These are phyloP conservation scores for Lepidotrigona ventralis DNA, from an alignment of 1,140 invertebrate species.

Conservation along the genomic window DNA sequence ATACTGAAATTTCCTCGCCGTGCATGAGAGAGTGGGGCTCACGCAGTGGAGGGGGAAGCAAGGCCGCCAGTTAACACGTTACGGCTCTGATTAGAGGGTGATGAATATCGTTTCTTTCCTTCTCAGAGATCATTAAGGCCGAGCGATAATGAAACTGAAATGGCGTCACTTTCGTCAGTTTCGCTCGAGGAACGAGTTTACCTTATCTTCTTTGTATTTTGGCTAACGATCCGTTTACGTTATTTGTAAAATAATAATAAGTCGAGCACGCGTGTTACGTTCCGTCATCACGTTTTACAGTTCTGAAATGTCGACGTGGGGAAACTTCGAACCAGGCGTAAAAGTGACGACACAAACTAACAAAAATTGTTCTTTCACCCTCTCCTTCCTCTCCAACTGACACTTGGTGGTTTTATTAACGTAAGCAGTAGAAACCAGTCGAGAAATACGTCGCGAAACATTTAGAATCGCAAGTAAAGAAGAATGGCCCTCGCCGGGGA, in stretches of 20 bases:
- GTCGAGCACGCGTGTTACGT: conserved; percentile 20
- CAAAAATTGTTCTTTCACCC: too few species aligned
- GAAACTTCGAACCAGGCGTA: not conserved
- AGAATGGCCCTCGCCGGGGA: conserved; percentile 25
- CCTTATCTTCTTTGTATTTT: not conserved
- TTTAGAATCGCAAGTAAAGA: conserved; percentile 41
- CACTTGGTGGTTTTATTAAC: conserved; percentile 29
- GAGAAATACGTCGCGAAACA: conserved; percentile 27
- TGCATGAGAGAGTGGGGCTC: too few species aligned
- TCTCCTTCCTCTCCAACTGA: too few species aligned
- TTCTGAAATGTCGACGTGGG: not conserved
- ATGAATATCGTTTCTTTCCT: not conserved
- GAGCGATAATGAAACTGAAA: not conserved
- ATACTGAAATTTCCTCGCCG: too few species aligned
- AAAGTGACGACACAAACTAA: not conserved
- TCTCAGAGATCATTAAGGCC: not conserved
- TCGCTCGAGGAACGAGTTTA: not conserved
- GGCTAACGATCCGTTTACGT: conserved; percentile 9
- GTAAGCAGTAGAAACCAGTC: not conserved
- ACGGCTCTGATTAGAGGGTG: too few species aligned
- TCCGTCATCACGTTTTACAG: conserved; percentile 10
- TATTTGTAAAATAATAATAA: conserved; percentile 24
- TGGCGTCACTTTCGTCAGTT: not conserved
- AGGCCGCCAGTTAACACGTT: too few species aligned
- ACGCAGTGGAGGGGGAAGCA: too few species aligned